These are phyloP conservation scores for Agrotis exclamationis DNA, from an alignment of 2,888 invertebrate species.

Conservation along the genomic window DNA sequence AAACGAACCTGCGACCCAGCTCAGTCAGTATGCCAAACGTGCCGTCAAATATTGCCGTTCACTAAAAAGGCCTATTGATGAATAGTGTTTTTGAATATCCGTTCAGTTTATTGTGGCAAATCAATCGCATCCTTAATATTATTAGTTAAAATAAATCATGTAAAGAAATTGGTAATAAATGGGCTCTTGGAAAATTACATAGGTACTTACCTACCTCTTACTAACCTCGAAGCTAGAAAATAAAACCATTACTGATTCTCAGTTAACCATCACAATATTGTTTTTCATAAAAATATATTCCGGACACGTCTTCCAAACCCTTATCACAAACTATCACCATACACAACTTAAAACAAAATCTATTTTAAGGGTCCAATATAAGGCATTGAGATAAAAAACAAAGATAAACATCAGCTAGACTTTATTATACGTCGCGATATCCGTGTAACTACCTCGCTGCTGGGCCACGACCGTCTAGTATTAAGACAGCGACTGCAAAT, in stretches of 20 bases:
- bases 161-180: no score
- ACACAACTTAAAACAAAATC: conserved; percentile 51
- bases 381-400: conserved; percentile 67
- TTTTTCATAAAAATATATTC: not conserved
- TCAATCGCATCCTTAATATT: no score
- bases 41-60: no score
- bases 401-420: conserved; percentile 73
- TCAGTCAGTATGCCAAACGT: no score
- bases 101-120: no score
- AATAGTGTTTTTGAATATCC: no score
- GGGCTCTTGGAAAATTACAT: not conserved
- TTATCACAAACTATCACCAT: not conserved
- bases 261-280: not conserved
- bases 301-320: not conserved
- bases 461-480: not conserved
- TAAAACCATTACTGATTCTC: not conserved
- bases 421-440: conserved; percentile 73
- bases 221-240: no score
- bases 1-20: no score
- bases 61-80: no score
- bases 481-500: not conserved
- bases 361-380: conserved; percentile 40
- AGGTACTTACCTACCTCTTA: no score
- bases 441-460: conserved; percentile 50
- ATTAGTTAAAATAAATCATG: no score